Conservation (phyloP, 2,888 invertebrate species). For the Zonitis immaculata region DNA sequence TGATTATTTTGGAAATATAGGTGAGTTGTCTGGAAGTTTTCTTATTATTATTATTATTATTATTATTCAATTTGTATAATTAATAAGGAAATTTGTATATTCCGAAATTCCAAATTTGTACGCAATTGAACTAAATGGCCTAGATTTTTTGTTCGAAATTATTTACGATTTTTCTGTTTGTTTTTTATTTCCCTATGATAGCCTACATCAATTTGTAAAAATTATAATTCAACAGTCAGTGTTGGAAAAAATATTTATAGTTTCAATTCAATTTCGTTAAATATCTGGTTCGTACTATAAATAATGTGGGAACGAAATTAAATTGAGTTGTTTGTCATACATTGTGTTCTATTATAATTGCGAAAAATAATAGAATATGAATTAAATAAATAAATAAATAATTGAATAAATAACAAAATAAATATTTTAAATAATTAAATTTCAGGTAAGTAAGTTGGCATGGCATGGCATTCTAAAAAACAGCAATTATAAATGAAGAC, state of each 20-base stretch:
- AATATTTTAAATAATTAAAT: no score
- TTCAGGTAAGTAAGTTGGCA: background rate
- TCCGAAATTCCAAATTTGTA: background rate
- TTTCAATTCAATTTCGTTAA: background rate
- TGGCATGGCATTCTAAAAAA: constrained; percentile 17
- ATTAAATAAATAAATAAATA: constrained; percentile 3
- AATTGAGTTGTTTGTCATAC: background rate
- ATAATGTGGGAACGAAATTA: background rate
- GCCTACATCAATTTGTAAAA: background rate
- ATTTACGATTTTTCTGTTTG: background rate
- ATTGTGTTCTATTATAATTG: constrained; percentile 1
- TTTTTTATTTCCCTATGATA: background rate
- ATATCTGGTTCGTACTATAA: background rate
- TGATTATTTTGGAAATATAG: background rate
- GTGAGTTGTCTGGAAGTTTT: no score
- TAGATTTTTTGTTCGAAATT: background rate
- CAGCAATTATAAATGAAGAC: constrained; percentile 36
- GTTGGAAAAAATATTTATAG: background rate
- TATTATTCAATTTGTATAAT: no score
- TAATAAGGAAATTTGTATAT: background rate
- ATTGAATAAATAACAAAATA: constrained; percentile 1
- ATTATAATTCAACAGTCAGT: background rate
- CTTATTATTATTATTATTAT: no score
- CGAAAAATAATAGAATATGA: no score
- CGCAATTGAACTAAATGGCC: background rate